These are phyloP conservation scores for Monopis laevigella DNA, from an alignment of 2,888 invertebrate genomes.

Conservation along the genomic window DNA sequence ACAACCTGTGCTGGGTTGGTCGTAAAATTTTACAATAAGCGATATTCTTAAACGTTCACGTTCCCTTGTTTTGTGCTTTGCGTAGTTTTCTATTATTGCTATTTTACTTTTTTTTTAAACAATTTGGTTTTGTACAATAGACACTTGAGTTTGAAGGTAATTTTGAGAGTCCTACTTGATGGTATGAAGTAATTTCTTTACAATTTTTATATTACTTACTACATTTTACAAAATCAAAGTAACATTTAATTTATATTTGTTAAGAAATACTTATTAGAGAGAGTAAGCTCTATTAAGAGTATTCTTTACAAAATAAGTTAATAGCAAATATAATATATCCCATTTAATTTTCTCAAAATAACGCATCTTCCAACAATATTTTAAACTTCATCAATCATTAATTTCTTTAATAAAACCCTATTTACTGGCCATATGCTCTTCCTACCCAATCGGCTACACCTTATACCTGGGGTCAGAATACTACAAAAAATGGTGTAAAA, in stretches of 20 bases:
- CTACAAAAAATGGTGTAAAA: conserved; percentile 30
- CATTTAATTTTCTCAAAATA: no score
- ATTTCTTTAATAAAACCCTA: conserved; percentile 6
- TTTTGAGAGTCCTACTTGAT: no score
- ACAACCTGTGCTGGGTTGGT: neutral
- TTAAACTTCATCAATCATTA: conserved; percentile 55
- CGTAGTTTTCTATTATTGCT: conserved; percentile 1
- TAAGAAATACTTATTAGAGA: no score
- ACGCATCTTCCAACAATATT: no score
- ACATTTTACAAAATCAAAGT: no score
- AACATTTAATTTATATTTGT: no score
- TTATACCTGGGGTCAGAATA: conserved; percentile 21
- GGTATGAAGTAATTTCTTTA: no score
- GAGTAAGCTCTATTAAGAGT: no score
- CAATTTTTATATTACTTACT: no score
- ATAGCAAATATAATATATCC: no score
- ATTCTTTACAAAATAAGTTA: no score
- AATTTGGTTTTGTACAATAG: conserved; percentile 3
- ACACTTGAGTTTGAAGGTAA: conserved; percentile 2
- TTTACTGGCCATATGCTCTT: conserved; percentile 1
- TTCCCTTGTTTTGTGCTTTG: neutral
- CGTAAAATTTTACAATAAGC: conserved; percentile 1
- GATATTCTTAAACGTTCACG: conserved; percentile 3
- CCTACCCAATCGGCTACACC: conserved; percentile 4
- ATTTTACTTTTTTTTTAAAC: neutral